These are phyloP conservation scores for Engystomops pustulosus DNA, from an alignment of 2,113 vertebrate species.

Conservation along the genomic window DNA sequence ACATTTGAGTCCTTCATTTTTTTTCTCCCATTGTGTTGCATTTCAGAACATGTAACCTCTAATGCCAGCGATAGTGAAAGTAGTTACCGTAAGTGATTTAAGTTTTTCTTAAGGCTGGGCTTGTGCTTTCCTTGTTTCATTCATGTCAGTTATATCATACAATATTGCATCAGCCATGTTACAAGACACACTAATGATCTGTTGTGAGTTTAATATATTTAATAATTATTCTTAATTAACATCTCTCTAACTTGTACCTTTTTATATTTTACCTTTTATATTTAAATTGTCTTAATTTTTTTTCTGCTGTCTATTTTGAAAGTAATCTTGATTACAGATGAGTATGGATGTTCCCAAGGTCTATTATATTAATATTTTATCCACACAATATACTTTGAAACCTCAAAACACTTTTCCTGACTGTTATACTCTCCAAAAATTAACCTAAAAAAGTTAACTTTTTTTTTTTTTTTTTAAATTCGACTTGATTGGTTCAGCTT, in stretches of 20 bases:
- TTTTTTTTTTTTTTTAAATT: too few species aligned
- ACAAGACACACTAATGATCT: background rate
- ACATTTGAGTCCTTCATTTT: slow-evolving; percentile 76
- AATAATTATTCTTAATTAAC: background rate
- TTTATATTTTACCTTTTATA: background rate
- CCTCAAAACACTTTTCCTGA: slow-evolving; percentile 55
- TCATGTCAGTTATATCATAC: background rate
- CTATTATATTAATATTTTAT: slow-evolving; percentile 70
- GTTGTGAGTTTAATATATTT: background rate
- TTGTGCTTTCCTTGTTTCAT: slow-evolving; percentile 15
- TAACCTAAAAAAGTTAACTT: background rate
- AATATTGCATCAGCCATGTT: background rate
- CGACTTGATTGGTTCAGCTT: too few species aligned
- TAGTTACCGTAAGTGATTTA: slow-evolving; percentile 97
- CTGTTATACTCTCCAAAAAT: background rate
- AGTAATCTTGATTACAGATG: slow-evolving; percentile 86
- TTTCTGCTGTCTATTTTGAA: slow-evolving; percentile 79
- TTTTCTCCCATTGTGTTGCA: slow-evolving; percentile 78
- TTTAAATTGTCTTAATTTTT: slow-evolving; percentile 65
- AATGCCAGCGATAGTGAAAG: slow-evolving; percentile 99
- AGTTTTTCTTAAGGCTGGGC: slow-evolving; percentile 63
- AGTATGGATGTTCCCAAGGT: slow-evolving; percentile 82
- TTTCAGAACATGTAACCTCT: slow-evolving; percentile 97
- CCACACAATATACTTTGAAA: slow-evolving; percentile 76
- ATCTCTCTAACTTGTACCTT: background rate